phyloP scores from a whole-genome alignment of 1,140 invertebrate species.

The Ceratitis capitata region DNA sequence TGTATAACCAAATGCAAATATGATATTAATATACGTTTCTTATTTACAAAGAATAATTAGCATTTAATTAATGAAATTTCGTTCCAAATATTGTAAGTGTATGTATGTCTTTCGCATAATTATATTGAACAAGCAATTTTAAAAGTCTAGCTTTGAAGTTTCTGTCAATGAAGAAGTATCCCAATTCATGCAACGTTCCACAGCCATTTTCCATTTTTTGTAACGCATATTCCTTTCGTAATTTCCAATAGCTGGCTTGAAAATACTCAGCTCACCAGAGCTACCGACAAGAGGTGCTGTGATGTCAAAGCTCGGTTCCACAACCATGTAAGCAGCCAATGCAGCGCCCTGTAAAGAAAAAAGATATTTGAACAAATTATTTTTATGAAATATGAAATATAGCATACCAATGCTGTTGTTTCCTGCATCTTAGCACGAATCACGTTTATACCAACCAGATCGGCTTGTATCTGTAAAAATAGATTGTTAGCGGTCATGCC shows the following conservation, averaged over 20 bases:
- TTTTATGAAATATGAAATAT: too few species aligned
- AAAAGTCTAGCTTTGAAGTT: not conserved
- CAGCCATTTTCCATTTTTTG: constrained; percentile 85
- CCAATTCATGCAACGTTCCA: constrained; percentile 83
- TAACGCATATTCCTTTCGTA: constrained; percentile 79
- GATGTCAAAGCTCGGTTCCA: constrained; percentile 70
- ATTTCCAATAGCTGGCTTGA: constrained; percentile 73
- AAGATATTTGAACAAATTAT: not conserved
- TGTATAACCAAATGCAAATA: not conserved
- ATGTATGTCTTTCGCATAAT: not conserved
- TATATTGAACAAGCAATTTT: not conserved
- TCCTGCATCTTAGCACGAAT: constrained; percentile 83
- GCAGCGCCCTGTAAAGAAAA: constrained; percentile 71
- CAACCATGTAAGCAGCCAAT: constrained; percentile 79
- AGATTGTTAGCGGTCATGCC: constrained; percentile 90
- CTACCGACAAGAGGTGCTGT: constrained; percentile 59
- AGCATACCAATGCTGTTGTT: constrained; percentile 76
- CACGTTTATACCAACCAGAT: constrained; percentile 70
- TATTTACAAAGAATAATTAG: not conserved
- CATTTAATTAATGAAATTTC: not conserved
- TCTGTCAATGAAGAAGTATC: constrained; percentile 65
- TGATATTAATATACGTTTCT: constrained; percentile 39
- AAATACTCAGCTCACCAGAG: constrained; percentile 68
- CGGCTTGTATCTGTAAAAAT: constrained; percentile 80
- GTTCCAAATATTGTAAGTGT: not conserved